Base-by-base conservation (phyloP, 1,140 invertebrate genomes). In the Drosophila parabipectinata region DNA sequence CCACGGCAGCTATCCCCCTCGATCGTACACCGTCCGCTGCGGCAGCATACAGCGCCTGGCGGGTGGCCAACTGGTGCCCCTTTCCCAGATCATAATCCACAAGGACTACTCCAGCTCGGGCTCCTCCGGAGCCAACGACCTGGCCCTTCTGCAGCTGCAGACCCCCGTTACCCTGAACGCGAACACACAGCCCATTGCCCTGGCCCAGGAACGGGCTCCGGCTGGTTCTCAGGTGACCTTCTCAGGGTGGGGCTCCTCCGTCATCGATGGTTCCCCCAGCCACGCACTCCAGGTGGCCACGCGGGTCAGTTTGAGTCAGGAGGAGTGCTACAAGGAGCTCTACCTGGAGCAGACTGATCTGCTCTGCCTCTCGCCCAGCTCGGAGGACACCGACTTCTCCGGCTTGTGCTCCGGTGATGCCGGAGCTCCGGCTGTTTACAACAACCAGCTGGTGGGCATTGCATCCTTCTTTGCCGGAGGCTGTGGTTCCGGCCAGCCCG, bases 401-500 rank as follows among this genome's bases (percentile, higher is more conserved):
- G 84, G 90, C 0, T 71, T 84, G 4, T 91, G 90, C 26, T 52
- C 59, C 7, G 80, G 91, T 47, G 90, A 91, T 26, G 84, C 79
- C 0, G 91, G 91, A 1, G 78, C 91, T 50, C 91, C 91, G 34
- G 91, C 91, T 1, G 72, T 81, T 5, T 83, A 78, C 52, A 48
- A 87, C 2, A 59, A 78, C 7, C 58, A 87, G 26, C 30, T 92
- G n/a, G 91, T 92, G 8, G 90, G 76, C 74, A 81, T 92, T 14
- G 78, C 74, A 52, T 39, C 78, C 64, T 91, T 89, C 66, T 69
- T 79, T 52, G 63, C 72, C 1, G 50, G 53, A 21, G 80, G 84
- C 24, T 92, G 91, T 37, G 77, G 74, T 5, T 71, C 52, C 28
- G 47, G 26, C 0, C 44, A 89, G 58, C 94, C 94, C 6, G 94